These are phyloP conservation scores for Esperia sulphurella DNA, from an alignment of 2,888 invertebrate genomes.

Conservation along the genomic window DNA sequence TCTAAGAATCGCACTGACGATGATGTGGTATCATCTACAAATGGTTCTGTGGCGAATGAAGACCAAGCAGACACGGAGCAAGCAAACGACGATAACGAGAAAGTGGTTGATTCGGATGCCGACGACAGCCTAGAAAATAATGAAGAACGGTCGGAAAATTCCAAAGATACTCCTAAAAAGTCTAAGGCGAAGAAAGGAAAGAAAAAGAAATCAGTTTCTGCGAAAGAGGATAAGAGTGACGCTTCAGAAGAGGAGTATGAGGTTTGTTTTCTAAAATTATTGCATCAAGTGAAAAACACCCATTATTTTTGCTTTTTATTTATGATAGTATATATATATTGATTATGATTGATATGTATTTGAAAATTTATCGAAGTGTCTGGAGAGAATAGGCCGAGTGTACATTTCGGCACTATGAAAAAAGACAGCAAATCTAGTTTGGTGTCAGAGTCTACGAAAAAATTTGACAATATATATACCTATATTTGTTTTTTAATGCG, in stretches of 20 bases:
- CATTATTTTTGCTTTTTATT: not conserved
- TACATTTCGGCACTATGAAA: no score
- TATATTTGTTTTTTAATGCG: no score
- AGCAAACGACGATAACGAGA: conserved; percentile 20
- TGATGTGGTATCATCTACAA: conserved; percentile 68
- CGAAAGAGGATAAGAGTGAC: conserved; percentile 38
- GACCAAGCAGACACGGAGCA: conserved; percentile 29
- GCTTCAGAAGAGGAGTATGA: conserved; percentile 66
- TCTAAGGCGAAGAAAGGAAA: conserved; percentile 40
- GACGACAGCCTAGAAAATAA: conserved; percentile 15
- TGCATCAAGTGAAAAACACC: not conserved
- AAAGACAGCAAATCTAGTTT: no score
- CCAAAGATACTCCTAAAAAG: conserved; percentile 32
- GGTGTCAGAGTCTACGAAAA: no score
- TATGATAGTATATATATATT: not conserved
- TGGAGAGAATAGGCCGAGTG: no score
- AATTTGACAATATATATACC: no score
- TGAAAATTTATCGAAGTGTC: no score
- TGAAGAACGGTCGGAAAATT: conserved; percentile 15
- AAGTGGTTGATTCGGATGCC: conserved; percentile 12
- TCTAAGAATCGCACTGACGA: conserved; percentile 67
- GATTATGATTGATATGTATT: no score
- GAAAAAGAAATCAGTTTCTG: conserved; percentile 53
- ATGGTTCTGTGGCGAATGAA: conserved; percentile 52
- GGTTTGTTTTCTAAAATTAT: conserved; percentile 39